Evolutionary conservation across 2,797 vertebrate species (phyloP).

Genomic region (Champsocephalus gunnari): DNA sequence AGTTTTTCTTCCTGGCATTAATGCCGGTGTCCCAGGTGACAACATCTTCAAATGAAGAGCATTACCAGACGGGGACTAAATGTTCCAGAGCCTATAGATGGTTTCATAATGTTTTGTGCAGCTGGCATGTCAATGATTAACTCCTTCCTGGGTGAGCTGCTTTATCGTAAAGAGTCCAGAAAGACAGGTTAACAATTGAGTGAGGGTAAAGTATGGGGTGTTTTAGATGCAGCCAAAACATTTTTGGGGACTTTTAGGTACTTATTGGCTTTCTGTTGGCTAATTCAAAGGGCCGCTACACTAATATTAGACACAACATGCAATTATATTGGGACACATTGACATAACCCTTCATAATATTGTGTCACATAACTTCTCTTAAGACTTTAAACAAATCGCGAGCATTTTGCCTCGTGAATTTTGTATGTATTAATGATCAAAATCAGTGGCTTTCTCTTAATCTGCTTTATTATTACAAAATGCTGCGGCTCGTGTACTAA

Average conservation of each 20-base stretch:
- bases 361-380: too few species aligned
- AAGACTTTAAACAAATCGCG: neutral
- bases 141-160: conserved; percentile 45
- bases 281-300: too few species aligned
- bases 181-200: too few species aligned
- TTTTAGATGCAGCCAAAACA: too few species aligned
- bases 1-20: conserved; percentile 48
- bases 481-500: too few species aligned
- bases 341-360: too few species aligned
- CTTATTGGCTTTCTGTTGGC: too few species aligned
- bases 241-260: too few species aligned
- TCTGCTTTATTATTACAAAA: accelerated
- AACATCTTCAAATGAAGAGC: conserved; percentile 46
- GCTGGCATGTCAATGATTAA: conserved; percentile 70
- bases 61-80: conserved; percentile 63
- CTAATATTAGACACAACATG: too few species aligned
- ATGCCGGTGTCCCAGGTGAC: conserved; percentile 26
- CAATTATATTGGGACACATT: too few species aligned
- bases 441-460: neutral
- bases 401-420: neutral
- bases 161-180: too few species aligned
- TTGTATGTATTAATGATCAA: neutral
- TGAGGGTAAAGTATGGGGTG: too few species aligned
- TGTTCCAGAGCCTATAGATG: conserved; percentile 54
- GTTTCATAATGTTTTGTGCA: conserved; percentile 69